These are phyloP conservation scores for Peromyscus polionotus DNA, from an alignment of 2,113 vertebrate species.

Conservation along the genomic window DNA sequence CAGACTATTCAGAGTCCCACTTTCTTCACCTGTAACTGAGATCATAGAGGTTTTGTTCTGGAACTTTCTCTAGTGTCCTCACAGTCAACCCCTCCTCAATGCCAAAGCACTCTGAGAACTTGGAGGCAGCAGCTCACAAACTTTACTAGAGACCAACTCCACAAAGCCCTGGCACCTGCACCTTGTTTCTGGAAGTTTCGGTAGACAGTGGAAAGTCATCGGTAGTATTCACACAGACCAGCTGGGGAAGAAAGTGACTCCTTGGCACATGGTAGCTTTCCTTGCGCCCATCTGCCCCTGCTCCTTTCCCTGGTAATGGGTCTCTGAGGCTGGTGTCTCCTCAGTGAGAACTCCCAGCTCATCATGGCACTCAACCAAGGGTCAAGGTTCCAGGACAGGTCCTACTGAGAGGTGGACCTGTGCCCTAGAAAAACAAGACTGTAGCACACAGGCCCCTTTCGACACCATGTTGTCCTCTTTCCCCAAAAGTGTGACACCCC, in stretches of 20 bases:
- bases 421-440: background rate
- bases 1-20: background rate
- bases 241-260: background rate
- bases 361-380: background rate
- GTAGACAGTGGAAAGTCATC: accelerated
- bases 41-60: background rate
- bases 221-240: background rate
- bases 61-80: background rate
- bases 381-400: background rate
- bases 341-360: background rate
- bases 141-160: accelerated
- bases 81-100: accelerated
- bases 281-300: background rate
- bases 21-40: background rate
- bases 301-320: background rate
- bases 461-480: background rate
- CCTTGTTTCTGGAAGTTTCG: background rate
- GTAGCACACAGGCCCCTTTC: background rate
- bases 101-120: background rate
- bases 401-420: background rate
- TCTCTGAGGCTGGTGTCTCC: background rate
- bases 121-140: background rate
- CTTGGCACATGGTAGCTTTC: background rate
- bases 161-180: background rate
- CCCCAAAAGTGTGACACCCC: background rate